Conservation (phyloP, 92 coral and sea anemone species). For the Meandrina meandrites region DNA sequence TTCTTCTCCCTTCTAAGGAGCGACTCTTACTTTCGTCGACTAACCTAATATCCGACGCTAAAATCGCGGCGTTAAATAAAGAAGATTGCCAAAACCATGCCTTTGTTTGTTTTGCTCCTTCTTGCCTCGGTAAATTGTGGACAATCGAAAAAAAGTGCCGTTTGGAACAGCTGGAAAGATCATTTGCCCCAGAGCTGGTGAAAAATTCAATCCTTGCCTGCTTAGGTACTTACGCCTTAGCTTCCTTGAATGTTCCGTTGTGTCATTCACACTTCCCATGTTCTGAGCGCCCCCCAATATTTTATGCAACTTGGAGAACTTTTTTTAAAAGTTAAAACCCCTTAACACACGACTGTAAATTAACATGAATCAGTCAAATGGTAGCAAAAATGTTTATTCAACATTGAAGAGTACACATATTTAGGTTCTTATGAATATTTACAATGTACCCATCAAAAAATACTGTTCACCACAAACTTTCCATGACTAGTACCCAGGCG, state of each 20-base stretch:
- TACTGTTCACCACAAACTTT: not conserved
- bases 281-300: too few species aligned
- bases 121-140: not conserved
- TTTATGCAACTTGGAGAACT: too few species aligned
- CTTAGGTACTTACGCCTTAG: too few species aligned
- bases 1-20: not conserved
- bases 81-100: not conserved
- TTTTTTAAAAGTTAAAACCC: too few species aligned
- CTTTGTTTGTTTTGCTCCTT: not conserved
- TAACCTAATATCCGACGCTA: not conserved
- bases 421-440: not conserved
- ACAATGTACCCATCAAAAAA: not conserved
- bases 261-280: not conserved
- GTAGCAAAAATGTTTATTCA: slow-evolving; percentile 6
- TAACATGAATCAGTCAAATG: not conserved
- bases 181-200: too few species aligned
- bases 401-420: not conserved
- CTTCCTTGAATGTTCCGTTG: too few species aligned
- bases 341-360: not conserved
- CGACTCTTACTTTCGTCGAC: not conserved
- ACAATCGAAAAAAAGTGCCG: not conserved
- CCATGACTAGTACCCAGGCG: not conserved
- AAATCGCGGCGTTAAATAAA: not conserved
- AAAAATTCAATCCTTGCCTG: too few species aligned
- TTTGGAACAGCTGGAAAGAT: not conserved